phyloP scores from a whole-genome alignment of 2,888 invertebrate genomes.

The Scaptomyza parva region DNA sequence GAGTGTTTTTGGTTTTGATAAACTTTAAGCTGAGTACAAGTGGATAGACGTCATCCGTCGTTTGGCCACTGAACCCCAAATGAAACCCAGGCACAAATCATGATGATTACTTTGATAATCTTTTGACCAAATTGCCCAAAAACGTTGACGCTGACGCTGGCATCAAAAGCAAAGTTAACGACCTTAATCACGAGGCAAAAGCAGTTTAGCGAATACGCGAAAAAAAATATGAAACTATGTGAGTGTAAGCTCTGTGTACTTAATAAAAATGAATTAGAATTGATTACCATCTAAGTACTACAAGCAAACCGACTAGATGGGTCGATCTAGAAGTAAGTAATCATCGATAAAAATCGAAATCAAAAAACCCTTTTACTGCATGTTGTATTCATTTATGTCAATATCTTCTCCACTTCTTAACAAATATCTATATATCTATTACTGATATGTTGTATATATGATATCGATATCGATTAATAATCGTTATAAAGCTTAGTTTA shows the following conservation, averaged over 20 bases:
- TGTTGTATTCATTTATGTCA: too few relatives aligned
- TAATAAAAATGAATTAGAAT: background rate
- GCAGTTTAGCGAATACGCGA: background rate
- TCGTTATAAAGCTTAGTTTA: background rate
- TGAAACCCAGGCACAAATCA: background rate
- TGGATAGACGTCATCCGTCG: background rate
- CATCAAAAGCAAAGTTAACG: background rate
- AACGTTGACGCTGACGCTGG: slow-evolving; percentile 1
- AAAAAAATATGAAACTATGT: background rate
- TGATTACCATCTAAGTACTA: background rate
- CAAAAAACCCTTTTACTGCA: too few relatives aligned
- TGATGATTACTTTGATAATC: background rate
- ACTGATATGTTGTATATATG: background rate
- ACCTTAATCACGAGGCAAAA: background rate
- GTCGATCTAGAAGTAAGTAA: background rate
- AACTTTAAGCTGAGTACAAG: background rate
- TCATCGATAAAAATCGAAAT: background rate
- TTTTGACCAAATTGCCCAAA: background rate
- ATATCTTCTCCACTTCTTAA: background rate
- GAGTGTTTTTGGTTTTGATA: background rate
- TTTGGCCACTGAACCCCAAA: background rate
- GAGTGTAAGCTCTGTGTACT: background rate
- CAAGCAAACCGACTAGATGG: background rate
- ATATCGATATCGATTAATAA: background rate
- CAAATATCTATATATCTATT: too few relatives aligned